These are phyloP conservation scores for Taxidea taxus DNA, from an alignment of 2,113 vertebrate species.

Conservation along the genomic window DNA sequence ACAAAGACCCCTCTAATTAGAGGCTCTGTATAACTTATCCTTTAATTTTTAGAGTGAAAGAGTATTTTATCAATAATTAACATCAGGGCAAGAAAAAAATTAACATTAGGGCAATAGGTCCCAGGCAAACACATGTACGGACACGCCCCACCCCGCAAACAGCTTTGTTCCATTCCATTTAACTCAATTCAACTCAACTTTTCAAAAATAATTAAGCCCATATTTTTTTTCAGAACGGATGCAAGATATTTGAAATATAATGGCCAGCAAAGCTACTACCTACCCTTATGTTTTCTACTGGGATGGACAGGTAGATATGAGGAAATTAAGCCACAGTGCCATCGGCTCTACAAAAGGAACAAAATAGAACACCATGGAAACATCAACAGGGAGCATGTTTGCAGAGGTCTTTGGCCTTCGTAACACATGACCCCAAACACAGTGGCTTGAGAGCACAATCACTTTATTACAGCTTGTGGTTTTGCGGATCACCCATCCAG, in stretches of 20 bases:
- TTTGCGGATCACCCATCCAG: background rate
- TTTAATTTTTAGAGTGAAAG: background rate
- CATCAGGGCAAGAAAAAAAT: too few relatives aligned
- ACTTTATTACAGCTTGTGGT: background rate
- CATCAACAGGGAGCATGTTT: accelerated
- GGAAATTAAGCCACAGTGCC: background rate
- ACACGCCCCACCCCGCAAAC: background rate
- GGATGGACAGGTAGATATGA: background rate
- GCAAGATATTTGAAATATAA: background rate
- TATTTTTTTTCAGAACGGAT: background rate
- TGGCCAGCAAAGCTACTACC: background rate
- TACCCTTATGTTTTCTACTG: background rate
- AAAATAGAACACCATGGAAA: background rate
- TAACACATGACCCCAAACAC: background rate
- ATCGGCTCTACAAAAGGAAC: background rate
- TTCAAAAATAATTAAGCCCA: background rate
- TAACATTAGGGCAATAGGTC: background rate
- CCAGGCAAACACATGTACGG: background rate
- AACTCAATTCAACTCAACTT: background rate
- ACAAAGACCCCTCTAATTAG: background rate
- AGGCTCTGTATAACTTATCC: background rate
- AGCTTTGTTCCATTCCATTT: background rate
- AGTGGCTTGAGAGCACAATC: background rate
- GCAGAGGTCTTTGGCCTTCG: background rate
- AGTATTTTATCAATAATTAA: background rate